These are phyloP conservation scores for Calliopsis andreniformis DNA, from an alignment of 1,140 invertebrate genomes.

Conservation along the genomic window DNA sequence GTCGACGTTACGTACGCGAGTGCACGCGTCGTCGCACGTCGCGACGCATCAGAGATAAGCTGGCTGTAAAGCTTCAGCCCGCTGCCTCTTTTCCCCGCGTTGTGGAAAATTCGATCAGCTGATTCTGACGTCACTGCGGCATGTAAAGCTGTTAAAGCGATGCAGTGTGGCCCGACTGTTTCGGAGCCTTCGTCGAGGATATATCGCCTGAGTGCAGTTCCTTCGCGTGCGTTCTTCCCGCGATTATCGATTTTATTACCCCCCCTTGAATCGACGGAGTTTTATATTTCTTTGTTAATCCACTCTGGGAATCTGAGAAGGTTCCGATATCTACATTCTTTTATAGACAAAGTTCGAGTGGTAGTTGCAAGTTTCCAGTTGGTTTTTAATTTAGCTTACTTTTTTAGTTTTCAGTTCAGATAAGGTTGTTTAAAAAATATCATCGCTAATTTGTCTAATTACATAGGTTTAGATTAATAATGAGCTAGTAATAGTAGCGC, in stretches of 20 bases:
- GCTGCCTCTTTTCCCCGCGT: not conserved
- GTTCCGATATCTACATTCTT: too few species aligned
- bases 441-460: too few species aligned
- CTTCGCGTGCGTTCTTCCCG: not conserved
- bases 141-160: conserved; percentile 15
- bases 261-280: too few species aligned
- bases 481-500: too few species aligned
- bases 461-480: too few species aligned
- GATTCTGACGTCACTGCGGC: conserved; percentile 36
- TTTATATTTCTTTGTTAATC: too few species aligned
- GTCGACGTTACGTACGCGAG: not conserved
- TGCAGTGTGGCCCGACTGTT: not conserved
- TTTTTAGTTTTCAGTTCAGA: too few species aligned
- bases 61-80: conserved; percentile 4
- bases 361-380: too few species aligned
- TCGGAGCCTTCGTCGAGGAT: not conserved
- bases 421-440: too few species aligned
- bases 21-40: not conserved
- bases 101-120: conserved; percentile 47
- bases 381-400: too few species aligned
- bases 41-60: not conserved
- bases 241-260: not conserved
- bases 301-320: too few species aligned
- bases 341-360: too few species aligned
- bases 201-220: not conserved